Conservation (phyloP, 2,797 vertebrate genomes). For the Moxostoma hubbsi region DNA sequence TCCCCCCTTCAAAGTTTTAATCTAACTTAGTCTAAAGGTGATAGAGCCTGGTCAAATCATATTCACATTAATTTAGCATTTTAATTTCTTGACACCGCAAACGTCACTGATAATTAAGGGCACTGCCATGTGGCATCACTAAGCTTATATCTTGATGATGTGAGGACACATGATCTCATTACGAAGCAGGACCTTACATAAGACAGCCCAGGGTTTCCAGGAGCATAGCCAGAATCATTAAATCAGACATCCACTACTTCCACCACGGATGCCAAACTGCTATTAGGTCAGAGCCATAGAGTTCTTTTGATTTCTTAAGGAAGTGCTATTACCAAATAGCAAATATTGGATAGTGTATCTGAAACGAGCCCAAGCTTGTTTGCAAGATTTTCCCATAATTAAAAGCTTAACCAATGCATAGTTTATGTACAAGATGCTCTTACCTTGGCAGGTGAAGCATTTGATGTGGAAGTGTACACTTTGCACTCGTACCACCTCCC, state of each 20-base stretch:
- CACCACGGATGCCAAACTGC: conserved; percentile 21
- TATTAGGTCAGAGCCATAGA: conserved; percentile 11
- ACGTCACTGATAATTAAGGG: not conserved
- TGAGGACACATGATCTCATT: conserved; percentile 26
- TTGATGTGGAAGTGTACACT: conserved; percentile 97
- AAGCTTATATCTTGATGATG: conserved; percentile 16
- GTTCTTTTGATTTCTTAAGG: conserved; percentile 23
- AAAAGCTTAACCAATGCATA: not conserved
- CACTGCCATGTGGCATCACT: not conserved
- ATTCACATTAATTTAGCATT: conserved; percentile 1
- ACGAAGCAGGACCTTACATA: conserved; percentile 38
- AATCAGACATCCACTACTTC: conserved; percentile 25
- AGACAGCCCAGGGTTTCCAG: conserved; percentile 23
- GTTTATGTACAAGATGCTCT: conserved; percentile 52
- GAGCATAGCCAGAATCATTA: conserved; percentile 30
- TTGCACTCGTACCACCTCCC: conserved; percentile 96
- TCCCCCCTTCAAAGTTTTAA: not conserved
- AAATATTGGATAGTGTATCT: conserved; percentile 13
- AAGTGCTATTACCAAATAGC: conserved; percentile 11
- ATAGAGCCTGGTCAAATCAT: conserved; percentile 3
- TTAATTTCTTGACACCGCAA: not conserved
- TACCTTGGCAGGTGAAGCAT: conserved; percentile 99
- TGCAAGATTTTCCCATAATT: conserved; percentile 7
- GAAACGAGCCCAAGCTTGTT: not conserved
- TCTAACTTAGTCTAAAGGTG: conserved; percentile 12